Percentiles rank a stretch among this genome's conserved stretches.
These are phyloP conservation scores for Spodoptera littoralis DNA, from an alignment of 2,888 invertebrate species.

Conservation along the genomic window DNA sequence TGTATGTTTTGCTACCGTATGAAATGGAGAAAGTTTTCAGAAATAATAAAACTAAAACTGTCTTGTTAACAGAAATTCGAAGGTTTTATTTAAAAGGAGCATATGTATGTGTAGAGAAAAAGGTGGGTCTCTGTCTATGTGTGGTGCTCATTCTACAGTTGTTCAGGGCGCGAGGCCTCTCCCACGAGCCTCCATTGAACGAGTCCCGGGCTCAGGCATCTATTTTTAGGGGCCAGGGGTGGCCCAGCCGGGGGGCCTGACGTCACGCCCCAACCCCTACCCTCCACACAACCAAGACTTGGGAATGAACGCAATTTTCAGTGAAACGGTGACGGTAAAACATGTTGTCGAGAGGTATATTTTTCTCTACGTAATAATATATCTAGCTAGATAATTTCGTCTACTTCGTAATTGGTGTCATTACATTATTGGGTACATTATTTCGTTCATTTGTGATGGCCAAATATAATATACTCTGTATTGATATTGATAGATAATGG, in stretches of 20 bases:
- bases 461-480: constrained; percentile 17
- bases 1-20: constrained; percentile 27
- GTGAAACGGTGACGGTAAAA: constrained; percentile 64
- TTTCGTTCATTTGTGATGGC: constrained; percentile 19
- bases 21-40: constrained; percentile 46
- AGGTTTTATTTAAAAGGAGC: constrained; percentile 22
- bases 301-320: constrained; percentile 69
- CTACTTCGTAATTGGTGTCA: constrained; percentile 57
- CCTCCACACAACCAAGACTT: constrained; percentile 55
- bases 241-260: constrained; percentile 64
- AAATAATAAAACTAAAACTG: constrained; percentile 44
- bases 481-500: constrained; percentile 3
- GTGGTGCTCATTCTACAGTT: constrained; percentile 41
- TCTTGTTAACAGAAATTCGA: constrained; percentile 30
- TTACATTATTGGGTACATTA: constrained; percentile 40
- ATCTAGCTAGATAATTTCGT: constrained; percentile 62
- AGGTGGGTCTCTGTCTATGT: constrained; percentile 25
- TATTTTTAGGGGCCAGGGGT: constrained; percentile 83
- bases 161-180: constrained; percentile 47
- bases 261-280: constrained; percentile 64
- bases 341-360: constrained; percentile 64
- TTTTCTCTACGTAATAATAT: constrained; percentile 61
- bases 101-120: constrained; percentile 22
- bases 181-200: constrained; percentile 79
- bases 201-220: constrained; percentile 79